These are phyloP conservation scores for Drosophila limbata DNA, from an alignment of 2,888 invertebrate genomes.

Conservation along the genomic window DNA sequence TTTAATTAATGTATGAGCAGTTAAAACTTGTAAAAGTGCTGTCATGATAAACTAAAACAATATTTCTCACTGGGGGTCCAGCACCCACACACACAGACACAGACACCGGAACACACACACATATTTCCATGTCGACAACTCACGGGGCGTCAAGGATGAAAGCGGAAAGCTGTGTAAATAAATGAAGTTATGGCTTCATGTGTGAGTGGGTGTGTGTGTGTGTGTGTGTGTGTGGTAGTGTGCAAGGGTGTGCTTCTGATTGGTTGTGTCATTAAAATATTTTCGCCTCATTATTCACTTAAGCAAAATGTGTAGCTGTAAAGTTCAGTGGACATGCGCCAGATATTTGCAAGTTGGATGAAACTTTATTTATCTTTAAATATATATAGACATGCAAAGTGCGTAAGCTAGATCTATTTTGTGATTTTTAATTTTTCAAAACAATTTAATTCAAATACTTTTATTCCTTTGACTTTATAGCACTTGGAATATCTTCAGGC, in stretches of 20 bases:
- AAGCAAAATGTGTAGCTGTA: slow-evolving; percentile 34
- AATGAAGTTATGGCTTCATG: slow-evolving; percentile 61
- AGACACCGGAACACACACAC: slow-evolving; percentile 1
- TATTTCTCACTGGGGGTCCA: slow-evolving; percentile 74
- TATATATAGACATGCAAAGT: neutral
- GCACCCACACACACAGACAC: slow-evolving; percentile 18
- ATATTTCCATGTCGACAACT: slow-evolving; percentile 23
- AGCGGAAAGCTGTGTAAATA: slow-evolving; percentile 66
- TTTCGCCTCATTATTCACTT: slow-evolving; percentile 79
- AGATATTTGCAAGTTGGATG: neutral
- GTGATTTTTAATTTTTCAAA: neutral
- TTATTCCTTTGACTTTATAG: too few relatives aligned
- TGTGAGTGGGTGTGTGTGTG: slow-evolving; percentile 12
- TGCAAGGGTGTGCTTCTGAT: slow-evolving; percentile 42
- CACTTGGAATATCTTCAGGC: too few relatives aligned
- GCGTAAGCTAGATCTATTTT: neutral
- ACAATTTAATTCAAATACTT: too few relatives aligned
- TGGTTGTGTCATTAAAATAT: slow-evolving; percentile 75
- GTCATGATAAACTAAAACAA: slow-evolving; percentile 82
- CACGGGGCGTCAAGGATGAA: slow-evolving; percentile 33
- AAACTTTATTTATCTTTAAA: neutral
- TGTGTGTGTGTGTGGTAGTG: neutral
- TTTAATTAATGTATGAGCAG: slow-evolving; percentile 81
- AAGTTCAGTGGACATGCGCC: slow-evolving; percentile 12
- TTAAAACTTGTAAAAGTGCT: slow-evolving; percentile 80